These are phyloP conservation scores for Chaetodon trifascialis DNA, from an alignment of 2,113 vertebrate genomes.

Conservation along the genomic window DNA sequence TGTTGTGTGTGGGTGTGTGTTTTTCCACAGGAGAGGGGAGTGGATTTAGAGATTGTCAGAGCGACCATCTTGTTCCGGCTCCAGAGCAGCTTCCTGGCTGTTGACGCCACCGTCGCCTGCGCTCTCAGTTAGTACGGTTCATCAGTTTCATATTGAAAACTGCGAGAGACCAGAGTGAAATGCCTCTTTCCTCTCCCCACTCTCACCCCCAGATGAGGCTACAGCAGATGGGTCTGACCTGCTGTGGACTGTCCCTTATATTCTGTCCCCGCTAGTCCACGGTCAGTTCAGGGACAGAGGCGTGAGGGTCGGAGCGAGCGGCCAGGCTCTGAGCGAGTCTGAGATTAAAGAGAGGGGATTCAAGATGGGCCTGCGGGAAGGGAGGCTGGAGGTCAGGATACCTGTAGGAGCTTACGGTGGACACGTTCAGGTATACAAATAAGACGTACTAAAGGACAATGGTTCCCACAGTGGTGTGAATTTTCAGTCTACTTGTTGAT, in stretches of 20 bases:
- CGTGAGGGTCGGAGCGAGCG: conserved; percentile 43
- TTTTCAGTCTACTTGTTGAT: background rate
- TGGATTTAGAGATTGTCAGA: conserved; percentile 61
- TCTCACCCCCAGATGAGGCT: conserved; percentile 44
- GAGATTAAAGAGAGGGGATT: conserved; percentile 40
- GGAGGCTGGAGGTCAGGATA: conserved; percentile 58
- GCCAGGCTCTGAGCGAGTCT: conserved; percentile 34
- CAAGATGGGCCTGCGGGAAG: conserved; percentile 36
- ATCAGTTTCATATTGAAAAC: background rate
- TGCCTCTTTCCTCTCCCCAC: background rate
- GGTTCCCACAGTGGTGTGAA: background rate
- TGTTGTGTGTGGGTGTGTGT: background rate
- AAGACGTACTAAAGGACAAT: background rate
- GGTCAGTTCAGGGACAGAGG: conserved; percentile 43
- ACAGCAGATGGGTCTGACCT: conserved; percentile 52
- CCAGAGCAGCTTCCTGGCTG: conserved; percentile 34
- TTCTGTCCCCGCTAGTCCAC: conserved; percentile 47
- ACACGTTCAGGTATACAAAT: conserved; percentile 56
- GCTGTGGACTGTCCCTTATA: conserved; percentile 55
- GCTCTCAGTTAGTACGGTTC: conserved; percentile 25
- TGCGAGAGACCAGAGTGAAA: background rate
- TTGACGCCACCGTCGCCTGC: conserved; percentile 61
- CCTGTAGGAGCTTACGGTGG: conserved; percentile 41
- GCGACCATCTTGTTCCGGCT: conserved; percentile 50
- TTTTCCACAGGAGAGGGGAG: conserved; percentile 47